Base-by-base conservation (phyloP, 2,888 invertebrate genomes). In the Cremastinae sp. region DNA sequence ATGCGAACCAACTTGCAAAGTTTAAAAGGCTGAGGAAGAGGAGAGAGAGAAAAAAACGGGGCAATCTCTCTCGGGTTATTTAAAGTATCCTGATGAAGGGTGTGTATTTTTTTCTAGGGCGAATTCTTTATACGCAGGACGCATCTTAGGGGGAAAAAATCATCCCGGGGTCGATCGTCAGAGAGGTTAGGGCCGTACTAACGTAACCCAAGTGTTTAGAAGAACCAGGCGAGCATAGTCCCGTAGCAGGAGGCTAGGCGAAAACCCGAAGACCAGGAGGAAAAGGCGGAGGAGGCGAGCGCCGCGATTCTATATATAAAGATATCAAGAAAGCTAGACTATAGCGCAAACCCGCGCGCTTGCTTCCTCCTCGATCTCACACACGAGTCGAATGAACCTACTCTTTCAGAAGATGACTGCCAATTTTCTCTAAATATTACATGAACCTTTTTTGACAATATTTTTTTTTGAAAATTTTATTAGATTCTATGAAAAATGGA, bases 151-250 rank as follows among this genome's bases (percentile, higher is more conserved):
- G 55, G 55, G 10, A 9, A 8, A 12, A 5, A 43, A 35, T 35
- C 64, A 55, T 43, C 59, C 14, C 22, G 55, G 35, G 61, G 64
- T 35, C 58, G 22, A 64, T 51, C 53, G 79, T 82, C 78, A 78
- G 71, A 62, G 74, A 83, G 83, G 82, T 83, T 85, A 81, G 83
- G 80, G 81, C 81, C 79, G 82, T 81, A 81, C 83, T 84, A 79
- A 79, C 79, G 79, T 70, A 83, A 83, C 78, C 80, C 77, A 70
- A 79, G 81, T 85, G 87, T 85, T 87, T 87, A 87, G 87, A 87
- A 87, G 81, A 81, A 87, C 75, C 87, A 86, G 87, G 87, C 80
- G 74, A 87, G 79, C 85, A 87, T 86, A 81, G 78, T 41, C 80
- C 71, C 66, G 78, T 73, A 80, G 84, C 77, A 83, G 79, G 72